A percentile compares a stretch with the other conserved stretches of the same genome.
phyloP scores from a whole-genome alignment of 1,140 invertebrate genomes.

The Vollenhovia emeryi region DNA sequence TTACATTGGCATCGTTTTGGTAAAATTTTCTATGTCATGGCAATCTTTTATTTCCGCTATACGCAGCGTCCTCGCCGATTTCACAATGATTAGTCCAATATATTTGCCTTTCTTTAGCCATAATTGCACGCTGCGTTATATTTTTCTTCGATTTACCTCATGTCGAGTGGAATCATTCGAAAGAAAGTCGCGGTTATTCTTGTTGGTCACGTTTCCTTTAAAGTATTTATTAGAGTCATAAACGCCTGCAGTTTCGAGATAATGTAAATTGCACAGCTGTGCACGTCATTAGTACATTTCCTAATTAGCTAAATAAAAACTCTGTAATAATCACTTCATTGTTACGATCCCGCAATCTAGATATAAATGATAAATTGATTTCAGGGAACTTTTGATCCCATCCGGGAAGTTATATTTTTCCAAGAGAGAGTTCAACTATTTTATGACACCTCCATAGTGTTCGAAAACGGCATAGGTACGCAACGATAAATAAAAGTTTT shows the following conservation, averaged over 20 bases:
- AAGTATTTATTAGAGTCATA: slow-evolving; percentile 35
- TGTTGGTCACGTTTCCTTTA: neutral
- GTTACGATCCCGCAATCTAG: neutral
- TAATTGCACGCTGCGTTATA: slow-evolving; percentile 54
- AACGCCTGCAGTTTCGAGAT: slow-evolving; percentile 29
- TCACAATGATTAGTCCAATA: slow-evolving; percentile 13
- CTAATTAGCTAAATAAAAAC: neutral
- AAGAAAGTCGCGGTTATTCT: slow-evolving; percentile 14
- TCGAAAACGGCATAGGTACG: slow-evolving; percentile 22
- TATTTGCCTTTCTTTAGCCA: slow-evolving; percentile 41
- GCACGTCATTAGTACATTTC: neutral
- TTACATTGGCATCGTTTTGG: neutral
- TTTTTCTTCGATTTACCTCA: slow-evolving; percentile 46
- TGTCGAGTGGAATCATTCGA: slow-evolving; percentile 20
- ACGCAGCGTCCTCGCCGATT: neutral
- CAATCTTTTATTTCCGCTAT: slow-evolving; percentile 10
- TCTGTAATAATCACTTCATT: slow-evolving; percentile 5
- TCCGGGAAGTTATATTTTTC: neutral
- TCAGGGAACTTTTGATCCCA: too few species aligned
- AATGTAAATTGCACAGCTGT: neutral
- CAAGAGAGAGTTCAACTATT: neutral
- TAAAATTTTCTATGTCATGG: slow-evolving; percentile 16
- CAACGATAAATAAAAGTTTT: slow-evolving; percentile 12
- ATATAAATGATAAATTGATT: too few species aligned
- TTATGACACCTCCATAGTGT: neutral